These are phyloP conservation scores for Cuniculus paca DNA, from an alignment of 2,797 vertebrate genomes.

Conservation along the genomic window DNA sequence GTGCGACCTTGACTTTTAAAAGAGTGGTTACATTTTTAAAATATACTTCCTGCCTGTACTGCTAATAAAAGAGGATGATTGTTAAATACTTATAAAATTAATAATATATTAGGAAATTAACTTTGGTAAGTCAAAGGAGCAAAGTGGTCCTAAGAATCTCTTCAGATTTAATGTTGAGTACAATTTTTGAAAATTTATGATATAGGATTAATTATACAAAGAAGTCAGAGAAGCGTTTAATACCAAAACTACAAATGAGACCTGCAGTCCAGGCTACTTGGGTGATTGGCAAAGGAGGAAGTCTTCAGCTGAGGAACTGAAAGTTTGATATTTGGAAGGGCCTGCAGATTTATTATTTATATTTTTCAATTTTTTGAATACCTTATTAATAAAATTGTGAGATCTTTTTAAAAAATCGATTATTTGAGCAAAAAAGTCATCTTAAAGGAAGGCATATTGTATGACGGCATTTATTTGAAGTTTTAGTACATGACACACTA, in stretches of 20 bases:
- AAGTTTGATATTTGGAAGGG: not conserved
- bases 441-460: not conserved
- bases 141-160: not conserved
- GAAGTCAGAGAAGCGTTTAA: not conserved
- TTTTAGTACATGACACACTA: not conserved
- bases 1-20: not conserved
- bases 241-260: not conserved
- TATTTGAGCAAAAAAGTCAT: not conserved
- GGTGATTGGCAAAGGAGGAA: not conserved
- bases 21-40: not conserved
- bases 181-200: not conserved
- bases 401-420: not conserved
- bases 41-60: not conserved
- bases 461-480: not conserved
- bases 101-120: not conserved
- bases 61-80: not conserved
- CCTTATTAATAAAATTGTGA: not conserved
- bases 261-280: not conserved
- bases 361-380: not conserved
- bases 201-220: not conserved
- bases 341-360: not conserved
- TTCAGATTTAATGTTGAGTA: not conserved
- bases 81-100: not conserved
- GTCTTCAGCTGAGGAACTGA: not conserved
- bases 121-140: not conserved